A percentile compares a stretch with the other conserved stretches of the same genome.
Conservation (phyloP, 2,888 invertebrate species). For the Punctoribates punctum region DNA sequence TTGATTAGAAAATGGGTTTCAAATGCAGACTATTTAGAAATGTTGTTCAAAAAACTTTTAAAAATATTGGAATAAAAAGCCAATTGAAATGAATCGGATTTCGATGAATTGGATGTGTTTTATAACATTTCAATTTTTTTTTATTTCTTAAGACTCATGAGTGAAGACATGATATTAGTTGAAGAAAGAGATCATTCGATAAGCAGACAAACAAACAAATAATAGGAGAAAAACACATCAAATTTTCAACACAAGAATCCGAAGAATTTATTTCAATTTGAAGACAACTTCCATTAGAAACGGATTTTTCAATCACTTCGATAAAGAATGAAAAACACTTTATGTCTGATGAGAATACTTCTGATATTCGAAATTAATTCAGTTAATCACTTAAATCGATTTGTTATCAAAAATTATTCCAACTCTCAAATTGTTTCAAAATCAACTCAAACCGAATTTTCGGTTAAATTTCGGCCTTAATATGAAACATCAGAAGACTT, state of each 20-base stretch:
- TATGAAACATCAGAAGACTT: not conserved
- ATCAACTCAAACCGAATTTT: no score
- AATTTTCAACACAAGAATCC: not conserved
- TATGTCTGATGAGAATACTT: not conserved
- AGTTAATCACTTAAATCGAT: no score
- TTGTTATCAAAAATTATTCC: no score
- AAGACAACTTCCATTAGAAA: not conserved
- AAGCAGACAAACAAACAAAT: constrained; percentile 8
- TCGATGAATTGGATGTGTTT: constrained; percentile 6
- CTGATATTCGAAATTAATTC: no score
- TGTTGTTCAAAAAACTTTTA: not conserved
- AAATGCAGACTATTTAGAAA: not conserved
- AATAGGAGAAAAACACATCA: not conserved
- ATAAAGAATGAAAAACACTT: not conserved
- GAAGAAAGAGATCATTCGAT: constrained; percentile 17
- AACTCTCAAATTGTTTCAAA: no score
- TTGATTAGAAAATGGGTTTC: no score
- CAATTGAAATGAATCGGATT: not conserved
- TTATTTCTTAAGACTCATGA: not conserved
- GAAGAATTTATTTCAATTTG: constrained; percentile 7
- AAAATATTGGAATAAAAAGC: not conserved
- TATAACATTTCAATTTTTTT: not conserved
- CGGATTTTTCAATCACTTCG: not conserved
- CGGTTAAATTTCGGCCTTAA: no score
- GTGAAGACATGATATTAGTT: not conserved